Percentiles rank a stretch among this genome's conserved stretches.
phyloP scores from a whole-genome alignment of 2,888 invertebrate genomes.

The Macrophya annulata region DNA sequence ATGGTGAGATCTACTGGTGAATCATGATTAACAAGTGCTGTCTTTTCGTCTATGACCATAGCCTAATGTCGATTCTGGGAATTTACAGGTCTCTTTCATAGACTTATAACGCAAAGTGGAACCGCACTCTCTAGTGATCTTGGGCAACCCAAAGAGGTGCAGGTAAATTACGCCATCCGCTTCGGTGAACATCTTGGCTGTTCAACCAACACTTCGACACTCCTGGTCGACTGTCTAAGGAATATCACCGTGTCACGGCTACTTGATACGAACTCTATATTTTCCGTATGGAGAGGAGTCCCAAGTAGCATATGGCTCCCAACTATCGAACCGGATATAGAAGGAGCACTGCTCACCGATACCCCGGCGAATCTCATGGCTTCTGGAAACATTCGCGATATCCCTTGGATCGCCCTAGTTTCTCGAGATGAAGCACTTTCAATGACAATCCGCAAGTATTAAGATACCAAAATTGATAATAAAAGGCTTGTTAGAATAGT shows the following conservation, averaged over 20 bases:
- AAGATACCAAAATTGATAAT: not conserved
- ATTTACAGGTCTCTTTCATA: constrained; percentile 26
- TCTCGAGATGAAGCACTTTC: constrained; percentile 15
- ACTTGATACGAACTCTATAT: not conserved
- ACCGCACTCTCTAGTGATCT: not conserved
- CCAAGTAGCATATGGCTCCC: not conserved
- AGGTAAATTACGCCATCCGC: not conserved
- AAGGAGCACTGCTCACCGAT: constrained; percentile 25
- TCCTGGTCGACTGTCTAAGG: constrained; percentile 12
- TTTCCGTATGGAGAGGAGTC: not conserved
- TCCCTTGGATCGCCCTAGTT: constrained; percentile 8
- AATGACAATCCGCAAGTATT: not conserved
- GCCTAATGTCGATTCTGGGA: not conserved
- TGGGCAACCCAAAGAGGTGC: not conserved
- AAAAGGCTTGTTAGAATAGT: not conserved
- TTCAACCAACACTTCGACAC: not conserved
- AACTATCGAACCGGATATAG: not conserved
- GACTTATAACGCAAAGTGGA: constrained; percentile 17
- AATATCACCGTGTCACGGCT: not conserved
- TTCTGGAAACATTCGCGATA: not conserved
- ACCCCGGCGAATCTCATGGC: not conserved
- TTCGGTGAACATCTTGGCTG: constrained; percentile 5
- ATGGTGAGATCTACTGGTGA: not conserved
- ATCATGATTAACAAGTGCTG: not conserved
- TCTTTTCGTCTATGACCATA: not conserved